Evolutionary conservation across 2,113 vertebrate genomes (phyloP).

Genomic region (Rhineura floridana): DNA sequence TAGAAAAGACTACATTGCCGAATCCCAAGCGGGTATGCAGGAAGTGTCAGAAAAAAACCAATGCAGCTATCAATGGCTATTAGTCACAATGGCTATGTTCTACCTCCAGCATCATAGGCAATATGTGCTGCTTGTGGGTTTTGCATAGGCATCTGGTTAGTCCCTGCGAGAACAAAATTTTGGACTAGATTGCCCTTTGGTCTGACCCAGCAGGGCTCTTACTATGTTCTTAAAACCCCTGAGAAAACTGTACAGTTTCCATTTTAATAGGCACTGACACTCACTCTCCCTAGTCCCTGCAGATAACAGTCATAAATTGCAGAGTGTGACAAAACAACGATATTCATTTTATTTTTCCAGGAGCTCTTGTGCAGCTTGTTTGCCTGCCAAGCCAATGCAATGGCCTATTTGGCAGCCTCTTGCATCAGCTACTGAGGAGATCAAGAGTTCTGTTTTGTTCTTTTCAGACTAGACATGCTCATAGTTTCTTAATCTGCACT

Average conservation of each 20-base stretch:
- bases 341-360: conserved; percentile 46
- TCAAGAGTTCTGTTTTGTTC: neutral
- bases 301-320: conserved; percentile 29
- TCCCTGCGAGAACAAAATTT: too few relatives aligned
- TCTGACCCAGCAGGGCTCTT: too few relatives aligned
- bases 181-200: too few relatives aligned
- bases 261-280: conserved; percentile 24
- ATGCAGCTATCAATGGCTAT: too few relatives aligned
- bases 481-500: neutral
- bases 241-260: too few relatives aligned
- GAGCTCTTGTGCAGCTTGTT: neutral
- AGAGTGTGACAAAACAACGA: neutral
- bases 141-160: too few relatives aligned
- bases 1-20: too few relatives aligned
- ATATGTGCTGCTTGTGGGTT: too few relatives aligned
- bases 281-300: neutral
- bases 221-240: too few relatives aligned
- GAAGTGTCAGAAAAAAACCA: too few relatives aligned
- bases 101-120: too few relatives aligned
- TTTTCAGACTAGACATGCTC: conserved; percentile 2
- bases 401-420: neutral
- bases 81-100: too few relatives aligned
- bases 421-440: neutral
- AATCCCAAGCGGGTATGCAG: neutral
- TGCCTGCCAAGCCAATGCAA: neutral